These are phyloP conservation scores for Gracilinanus agilis DNA, from an alignment of 2,113 vertebrate genomes.

Conservation along the genomic window DNA sequence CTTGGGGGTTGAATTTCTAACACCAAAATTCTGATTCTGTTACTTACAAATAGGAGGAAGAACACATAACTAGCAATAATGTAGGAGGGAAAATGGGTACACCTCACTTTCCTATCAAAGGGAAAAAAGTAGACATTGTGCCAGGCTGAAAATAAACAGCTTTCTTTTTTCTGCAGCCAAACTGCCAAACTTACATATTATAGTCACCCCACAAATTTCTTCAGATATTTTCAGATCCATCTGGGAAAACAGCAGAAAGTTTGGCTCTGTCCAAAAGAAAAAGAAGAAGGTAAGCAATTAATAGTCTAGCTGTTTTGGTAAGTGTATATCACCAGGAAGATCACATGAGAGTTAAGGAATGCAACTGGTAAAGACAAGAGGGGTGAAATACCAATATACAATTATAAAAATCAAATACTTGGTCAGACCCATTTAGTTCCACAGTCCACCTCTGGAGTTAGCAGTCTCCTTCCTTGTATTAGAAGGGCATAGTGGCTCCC, in stretches of 20 bases:
- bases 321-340: constrained; percentile 11
- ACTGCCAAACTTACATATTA: constrained; percentile 77
- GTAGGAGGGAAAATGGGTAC: neutral
- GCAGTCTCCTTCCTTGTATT: neutral
- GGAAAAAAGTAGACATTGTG: neutral
- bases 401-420: neutral
- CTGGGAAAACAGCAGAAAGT: constrained; percentile 76
- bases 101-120: neutral
- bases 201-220: constrained; percentile 82
- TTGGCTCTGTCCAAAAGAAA: constrained; percentile 64
- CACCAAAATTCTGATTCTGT: neutral
- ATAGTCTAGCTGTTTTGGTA: neutral
- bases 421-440: neutral
- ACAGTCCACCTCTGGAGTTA: neutral
- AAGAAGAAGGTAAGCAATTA: constrained; percentile 71
- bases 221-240: constrained; percentile 81
- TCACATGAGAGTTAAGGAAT: neutral
- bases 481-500: neutral
- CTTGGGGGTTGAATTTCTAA: neutral
- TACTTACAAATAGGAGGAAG: neutral
- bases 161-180: constrained; percentile 68
- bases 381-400: neutral
- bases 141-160: neutral
- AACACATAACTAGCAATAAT: neutral
- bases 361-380: neutral